Evolutionary conservation across 2,113 vertebrate species (phyloP), one percentile per base, ranked within the genome.

Genomic region (Cryptomyrus ogoouensis): DNA sequence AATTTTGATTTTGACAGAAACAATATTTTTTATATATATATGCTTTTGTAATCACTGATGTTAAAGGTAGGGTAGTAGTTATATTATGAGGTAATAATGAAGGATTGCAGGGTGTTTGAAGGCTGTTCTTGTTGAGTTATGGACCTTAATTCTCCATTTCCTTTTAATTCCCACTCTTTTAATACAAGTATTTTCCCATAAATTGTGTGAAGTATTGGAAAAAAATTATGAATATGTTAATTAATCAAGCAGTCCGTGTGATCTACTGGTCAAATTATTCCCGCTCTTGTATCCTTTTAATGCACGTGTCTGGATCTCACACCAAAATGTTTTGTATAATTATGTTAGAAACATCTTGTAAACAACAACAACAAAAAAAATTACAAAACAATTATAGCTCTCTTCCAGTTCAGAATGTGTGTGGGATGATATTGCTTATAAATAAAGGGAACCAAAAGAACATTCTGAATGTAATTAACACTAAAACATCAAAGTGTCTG

Each of bases 341-440:
- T 21, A 77, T 89, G 58, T 77, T 85, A 90, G 92, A 89, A 93
- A 91, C 92, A 92, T 74, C 77, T 91, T 90, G 93, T 95, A 91
- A 27, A 93, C 52, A 85, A 85, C 17, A 62, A 35, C 9, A 74
- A 74, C 6, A 35, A 88, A 62, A 84, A 92, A 88, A 66, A 88
- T 91, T 89, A 92, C 92, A 91, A 89, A 93, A 91, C 91, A 53
- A 77, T 93, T 94, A 92, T 94, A 92, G 91, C 89, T 92, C 90
- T 93, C 90, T 94, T 24, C 77, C 52, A 88, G 89, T 88, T 62
- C n/a, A 31, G 74, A 84, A 56, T 90, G 94, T 94, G 91, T 93
- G 93, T 96, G 94, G 90, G 92, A 93, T 90, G 90, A 90, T 94
- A 92, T 94, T 93, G 95, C 91, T 94, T 90, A 94, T 91, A 31